A percentile compares a stretch with the other conserved stretches of the same genome.
phyloP scores from a whole-genome alignment of 1,140 invertebrate genomes.

The Drosophila cardini region DNA sequence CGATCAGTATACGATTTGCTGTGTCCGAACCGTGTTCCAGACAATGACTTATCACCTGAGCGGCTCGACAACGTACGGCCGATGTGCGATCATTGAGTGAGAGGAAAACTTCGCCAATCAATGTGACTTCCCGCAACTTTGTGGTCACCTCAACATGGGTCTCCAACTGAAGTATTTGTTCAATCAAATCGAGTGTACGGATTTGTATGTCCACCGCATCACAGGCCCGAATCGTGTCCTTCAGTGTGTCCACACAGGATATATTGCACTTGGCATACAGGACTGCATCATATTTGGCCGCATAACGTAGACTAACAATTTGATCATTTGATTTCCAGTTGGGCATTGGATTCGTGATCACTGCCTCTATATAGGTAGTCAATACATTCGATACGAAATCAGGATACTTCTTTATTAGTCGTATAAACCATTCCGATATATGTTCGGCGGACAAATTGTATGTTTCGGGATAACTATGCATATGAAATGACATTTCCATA shows the following conservation, averaged over 20 bases:
- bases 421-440: too few relatives aligned
- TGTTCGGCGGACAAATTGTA: too few relatives aligned
- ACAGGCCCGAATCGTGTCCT: conserved; percentile 62
- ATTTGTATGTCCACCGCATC: conserved; percentile 66
- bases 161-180: conserved; percentile 70
- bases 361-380: too few relatives aligned
- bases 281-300: conserved; percentile 81
- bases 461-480: too few relatives aligned
- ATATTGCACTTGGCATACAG: conserved; percentile 79
- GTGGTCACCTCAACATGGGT: conserved; percentile 75
- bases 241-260: conserved; percentile 65
- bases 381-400: too few relatives aligned
- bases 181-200: conserved; percentile 68
- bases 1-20: conserved; percentile 68
- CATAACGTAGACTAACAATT: conserved; percentile 45
- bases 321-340: too few relatives aligned
- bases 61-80: conserved; percentile 71
- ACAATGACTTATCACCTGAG: conserved; percentile 62
- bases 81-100: conserved; percentile 71
- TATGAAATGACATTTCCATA: too few relatives aligned
- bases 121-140: conserved; percentile 70
- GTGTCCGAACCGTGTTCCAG: conserved; percentile 68
- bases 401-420: too few relatives aligned
- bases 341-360: too few relatives aligned
- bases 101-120: conserved; percentile 64